Evolutionary conservation across 2,888 invertebrate genomes (phyloP).

Genomic region (Brachylomia viminalis): DNA sequence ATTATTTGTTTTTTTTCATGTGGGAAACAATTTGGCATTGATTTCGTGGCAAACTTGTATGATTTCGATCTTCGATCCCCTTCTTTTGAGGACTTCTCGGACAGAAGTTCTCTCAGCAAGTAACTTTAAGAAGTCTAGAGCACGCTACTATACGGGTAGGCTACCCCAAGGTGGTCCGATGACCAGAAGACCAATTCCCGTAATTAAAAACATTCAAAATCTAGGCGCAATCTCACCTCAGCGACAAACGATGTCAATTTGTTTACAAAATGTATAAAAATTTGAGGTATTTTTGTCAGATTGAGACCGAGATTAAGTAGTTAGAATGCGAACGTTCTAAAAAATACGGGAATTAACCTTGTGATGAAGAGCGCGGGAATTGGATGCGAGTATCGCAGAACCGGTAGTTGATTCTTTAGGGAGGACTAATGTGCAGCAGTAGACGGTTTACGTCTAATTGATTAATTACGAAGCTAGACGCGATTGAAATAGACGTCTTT

Average conservation of each 20-base stretch:
- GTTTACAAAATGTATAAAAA: no score
- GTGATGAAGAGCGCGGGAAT: background rate
- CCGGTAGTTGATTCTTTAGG: no score
- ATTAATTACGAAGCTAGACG: no score
- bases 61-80: background rate
- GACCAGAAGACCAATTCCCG: background rate
- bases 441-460: no score
- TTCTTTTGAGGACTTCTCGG: background rate
- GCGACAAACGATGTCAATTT: background rate
- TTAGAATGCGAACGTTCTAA: no score
- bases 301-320: no score
- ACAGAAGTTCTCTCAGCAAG: background rate
- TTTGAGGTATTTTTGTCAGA: background rate
- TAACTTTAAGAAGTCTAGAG: background rate
- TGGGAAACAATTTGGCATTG: conserved; percentile 7
- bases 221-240: background rate
- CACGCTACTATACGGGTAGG: no score
- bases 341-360: background rate
- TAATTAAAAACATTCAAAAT: background rate
- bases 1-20: conserved; percentile 43
- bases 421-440: no score
- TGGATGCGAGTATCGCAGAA: no score
- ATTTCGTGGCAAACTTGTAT: background rate
- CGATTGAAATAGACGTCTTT: no score
- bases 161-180: background rate